Evolutionary conservation across 2,797 vertebrate genomes (phyloP), one percentile per base, ranked within the genome.

Genomic region (Alfaro cultratus): DNA sequence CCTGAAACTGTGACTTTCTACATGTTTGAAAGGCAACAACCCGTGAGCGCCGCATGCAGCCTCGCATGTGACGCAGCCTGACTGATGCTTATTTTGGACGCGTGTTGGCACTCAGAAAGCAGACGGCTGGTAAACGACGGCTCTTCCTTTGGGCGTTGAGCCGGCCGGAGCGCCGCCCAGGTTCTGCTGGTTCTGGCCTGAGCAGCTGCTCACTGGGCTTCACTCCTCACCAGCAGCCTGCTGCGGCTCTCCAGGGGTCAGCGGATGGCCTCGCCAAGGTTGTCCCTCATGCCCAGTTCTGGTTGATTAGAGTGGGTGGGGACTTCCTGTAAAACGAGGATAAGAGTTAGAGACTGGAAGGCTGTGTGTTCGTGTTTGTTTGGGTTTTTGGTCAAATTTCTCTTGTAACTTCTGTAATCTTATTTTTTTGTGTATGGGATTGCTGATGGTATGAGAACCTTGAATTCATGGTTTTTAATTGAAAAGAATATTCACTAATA

Each of bases 221-320:
- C 93, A 94, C 92, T 94, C 94, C 60, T 89, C 94, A 93, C 93
- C 81, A 73, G 55, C 85, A 82, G 92, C 82, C 89, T 93, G 88
- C 89, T 57, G 26, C 89, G 78, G 92, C 90, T 91, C 92, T 92
- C 90, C 82, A 82, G 88, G 90, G 90, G 89, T 91, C 89, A 85
- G 76, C 7, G 41, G 39, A 85, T 51, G 87, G 82, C 86, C 82
- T 85, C 34, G 73, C 86, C 93, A 94, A 90, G 88, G 91, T 85
- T 88, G 86, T 86, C 83, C 88, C 90, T 78, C 3, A 85, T 87
- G 85, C 89, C 79, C 87, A 75, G 29, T 84, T 90, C 80, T 74
- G 83, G 87, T 86, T 88, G 79, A 91, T 78, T 75, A 83, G 87
- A 76, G 82, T 79, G 86, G 85, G 87, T 90, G 92, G 89, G 91